phyloP scores from a whole-genome alignment of 2,888 invertebrate species.

The Drosophila infuscata region DNA sequence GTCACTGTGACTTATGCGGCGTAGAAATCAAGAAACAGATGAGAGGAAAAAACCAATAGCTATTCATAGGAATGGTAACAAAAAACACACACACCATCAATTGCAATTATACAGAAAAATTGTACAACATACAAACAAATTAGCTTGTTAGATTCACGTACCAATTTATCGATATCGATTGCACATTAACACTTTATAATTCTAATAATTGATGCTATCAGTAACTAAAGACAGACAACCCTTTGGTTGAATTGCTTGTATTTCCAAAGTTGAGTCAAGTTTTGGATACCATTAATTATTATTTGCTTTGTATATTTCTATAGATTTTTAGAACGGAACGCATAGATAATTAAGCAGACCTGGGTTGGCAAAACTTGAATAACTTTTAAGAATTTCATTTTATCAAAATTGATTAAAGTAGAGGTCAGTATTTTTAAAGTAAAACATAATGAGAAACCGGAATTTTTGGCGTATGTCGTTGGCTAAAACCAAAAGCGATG shows the following conservation, averaged over 20 bases:
- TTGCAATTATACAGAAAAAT: constrained; percentile 1
- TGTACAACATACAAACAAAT: neutral
- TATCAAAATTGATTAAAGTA: constrained; percentile 56
- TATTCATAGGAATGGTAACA: constrained; percentile 11
- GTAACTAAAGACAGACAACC: neutral
- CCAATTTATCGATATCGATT: neutral
- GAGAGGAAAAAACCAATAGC: constrained; percentile 13
- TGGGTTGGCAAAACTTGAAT: constrained; percentile 21
- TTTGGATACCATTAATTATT: constrained; percentile 2
- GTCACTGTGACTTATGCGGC: constrained; percentile 40
- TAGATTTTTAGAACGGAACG: constrained; percentile 10
- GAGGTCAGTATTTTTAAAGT: constrained; percentile 61
- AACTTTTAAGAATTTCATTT: constrained; percentile 27
- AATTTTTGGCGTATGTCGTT: constrained; percentile 47
- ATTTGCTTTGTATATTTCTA: constrained; percentile 1
- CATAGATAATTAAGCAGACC: constrained; percentile 3
- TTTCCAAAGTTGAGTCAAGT: constrained; percentile 1
- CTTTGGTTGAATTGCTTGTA: neutral
- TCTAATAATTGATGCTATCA: neutral
- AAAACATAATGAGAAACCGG: constrained; percentile 72
- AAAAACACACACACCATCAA: constrained; percentile 1
- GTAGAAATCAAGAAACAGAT: constrained; percentile 21
- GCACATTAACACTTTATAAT: constrained; percentile 1
- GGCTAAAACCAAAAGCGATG: constrained; percentile 29
- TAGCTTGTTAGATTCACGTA: neutral